Percentiles rank a stretch among this genome's conserved stretches.
Evolutionary conservation across 92 coral and sea anemone species (phyloP).

Genomic region (Paragorgia papillata): DNA sequence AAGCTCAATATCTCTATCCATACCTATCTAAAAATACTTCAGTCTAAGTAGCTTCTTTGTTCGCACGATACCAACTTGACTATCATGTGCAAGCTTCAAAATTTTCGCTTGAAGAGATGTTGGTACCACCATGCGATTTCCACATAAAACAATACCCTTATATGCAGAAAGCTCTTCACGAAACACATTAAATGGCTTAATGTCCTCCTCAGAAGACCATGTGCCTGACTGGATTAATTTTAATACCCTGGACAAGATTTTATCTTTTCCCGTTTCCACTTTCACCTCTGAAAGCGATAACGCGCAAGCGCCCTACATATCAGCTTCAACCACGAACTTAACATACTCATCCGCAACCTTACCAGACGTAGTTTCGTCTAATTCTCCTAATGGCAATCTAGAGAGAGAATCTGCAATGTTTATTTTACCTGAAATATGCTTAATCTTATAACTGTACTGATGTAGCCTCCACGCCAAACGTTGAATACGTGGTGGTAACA

Average conservation of each 20-base stretch:
- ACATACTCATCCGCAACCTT: conserved; percentile 38
- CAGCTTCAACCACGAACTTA: conserved; percentile 16
- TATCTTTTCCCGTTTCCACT: conserved; percentile 15
- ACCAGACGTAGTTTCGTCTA: conserved; percentile 29
- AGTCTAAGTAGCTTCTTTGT: conserved; percentile 53
- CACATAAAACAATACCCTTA: conserved; percentile 47
- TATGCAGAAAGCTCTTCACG: conserved; percentile 43
- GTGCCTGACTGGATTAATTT: background rate
- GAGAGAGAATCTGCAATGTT: conserved; percentile 40
- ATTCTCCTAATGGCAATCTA: conserved; percentile 13
- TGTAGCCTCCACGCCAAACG: conserved; percentile 50
- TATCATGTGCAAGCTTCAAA: conserved; percentile 48
- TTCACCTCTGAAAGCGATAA: conserved; percentile 46
- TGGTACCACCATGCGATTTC: conserved; percentile 58
- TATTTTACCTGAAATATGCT: conserved; percentile 3
- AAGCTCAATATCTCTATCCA: conserved; percentile 56
- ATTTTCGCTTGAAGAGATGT: conserved; percentile 38
- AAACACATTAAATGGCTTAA: conserved; percentile 13
- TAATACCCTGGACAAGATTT: background rate
- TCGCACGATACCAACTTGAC: conserved; percentile 59
- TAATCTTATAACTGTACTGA: conserved; percentile 34
- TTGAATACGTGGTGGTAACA: conserved; percentile 41
- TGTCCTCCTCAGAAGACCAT: conserved; percentile 11
- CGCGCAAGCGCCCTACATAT: conserved; percentile 22
- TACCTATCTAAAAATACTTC: conserved; percentile 59